Percentiles rank a stretch among this genome's conserved stretches.
Evolutionary conservation across 2,797 vertebrate genomes (phyloP).

Genomic region (Hemitrygon akajei): DNA sequence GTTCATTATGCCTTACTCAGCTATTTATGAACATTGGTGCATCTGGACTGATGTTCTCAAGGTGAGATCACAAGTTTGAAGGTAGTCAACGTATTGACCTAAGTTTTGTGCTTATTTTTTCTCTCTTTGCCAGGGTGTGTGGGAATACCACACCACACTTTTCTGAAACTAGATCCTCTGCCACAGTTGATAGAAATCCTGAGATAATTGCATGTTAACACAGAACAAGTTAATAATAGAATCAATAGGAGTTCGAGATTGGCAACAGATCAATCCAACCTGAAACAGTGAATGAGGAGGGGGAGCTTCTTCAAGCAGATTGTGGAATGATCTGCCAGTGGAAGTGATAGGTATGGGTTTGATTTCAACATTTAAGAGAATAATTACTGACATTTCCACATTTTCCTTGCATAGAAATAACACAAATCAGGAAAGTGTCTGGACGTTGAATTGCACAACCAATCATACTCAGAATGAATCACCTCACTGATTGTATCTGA

Average conservation of each 20-base stretch:
- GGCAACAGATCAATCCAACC: not conserved
- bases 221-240: not conserved
- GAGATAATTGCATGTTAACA: not conserved
- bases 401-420: not conserved
- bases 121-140: not conserved
- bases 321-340: too few species aligned
- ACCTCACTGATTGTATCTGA: too few species aligned
- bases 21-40: not conserved
- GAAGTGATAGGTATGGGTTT: too few species aligned
- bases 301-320: too few species aligned
- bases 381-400: not conserved
- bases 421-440: not conserved
- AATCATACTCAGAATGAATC: too few species aligned
- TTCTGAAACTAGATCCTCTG: not conserved
- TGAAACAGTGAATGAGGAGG: not conserved
- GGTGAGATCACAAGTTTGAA: not conserved
- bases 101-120: not conserved
- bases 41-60: not conserved
- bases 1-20: not conserved
- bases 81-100: not conserved
- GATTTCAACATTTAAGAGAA: too few species aligned
- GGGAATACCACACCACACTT: not conserved
- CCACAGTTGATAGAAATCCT: not conserved
- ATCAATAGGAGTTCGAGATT: not conserved
- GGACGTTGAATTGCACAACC: too few species aligned